phyloP scores from a whole-genome alignment of 2,797 vertebrate species.

The Xenentodon cancila region DNA sequence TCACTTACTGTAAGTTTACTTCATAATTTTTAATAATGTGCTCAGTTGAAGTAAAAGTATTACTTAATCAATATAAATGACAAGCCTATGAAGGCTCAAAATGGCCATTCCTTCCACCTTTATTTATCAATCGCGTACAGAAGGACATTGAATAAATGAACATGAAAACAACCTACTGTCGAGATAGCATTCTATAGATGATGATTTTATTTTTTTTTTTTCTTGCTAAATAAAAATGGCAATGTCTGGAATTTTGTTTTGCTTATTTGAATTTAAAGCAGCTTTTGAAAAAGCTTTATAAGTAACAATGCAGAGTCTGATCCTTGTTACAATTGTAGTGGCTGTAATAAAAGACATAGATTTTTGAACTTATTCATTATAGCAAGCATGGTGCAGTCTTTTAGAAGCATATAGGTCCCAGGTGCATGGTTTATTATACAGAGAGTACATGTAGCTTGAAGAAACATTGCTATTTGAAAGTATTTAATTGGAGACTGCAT shows the following conservation, averaged over 20 bases:
- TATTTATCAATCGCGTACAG: conserved; percentile 50
- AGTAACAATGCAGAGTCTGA: conserved; percentile 43
- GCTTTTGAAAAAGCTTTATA: conserved; percentile 41
- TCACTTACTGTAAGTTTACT: conserved; percentile 71
- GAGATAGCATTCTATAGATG: no score
- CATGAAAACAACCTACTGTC: background rate
- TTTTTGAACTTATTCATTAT: conserved; percentile 52
- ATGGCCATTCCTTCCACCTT: conserved; percentile 39
- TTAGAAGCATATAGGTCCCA: conserved; percentile 63
- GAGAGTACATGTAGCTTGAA: conserved; percentile 73
- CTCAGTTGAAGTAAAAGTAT: conserved; percentile 68
- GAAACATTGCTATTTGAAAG: conserved; percentile 78
- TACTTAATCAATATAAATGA: conserved; percentile 51
- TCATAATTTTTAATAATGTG: conserved; percentile 76
- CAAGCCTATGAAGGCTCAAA: conserved; percentile 57
- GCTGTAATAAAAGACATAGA: conserved; percentile 48
- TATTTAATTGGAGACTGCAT: conserved; percentile 84
- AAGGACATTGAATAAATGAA: conserved; percentile 26
- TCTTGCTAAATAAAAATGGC: conserved; percentile 46
- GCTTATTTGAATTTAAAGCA: conserved; percentile 35
- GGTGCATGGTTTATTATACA: conserved; percentile 73
- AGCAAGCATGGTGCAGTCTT: conserved; percentile 50
- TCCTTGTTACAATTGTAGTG: conserved; percentile 55
- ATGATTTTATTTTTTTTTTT: conserved; percentile 16
- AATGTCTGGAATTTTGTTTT: conserved; percentile 53